phyloP scores from a whole-genome alignment of 2,113 vertebrate species.

The Rhipidura dahli region DNA sequence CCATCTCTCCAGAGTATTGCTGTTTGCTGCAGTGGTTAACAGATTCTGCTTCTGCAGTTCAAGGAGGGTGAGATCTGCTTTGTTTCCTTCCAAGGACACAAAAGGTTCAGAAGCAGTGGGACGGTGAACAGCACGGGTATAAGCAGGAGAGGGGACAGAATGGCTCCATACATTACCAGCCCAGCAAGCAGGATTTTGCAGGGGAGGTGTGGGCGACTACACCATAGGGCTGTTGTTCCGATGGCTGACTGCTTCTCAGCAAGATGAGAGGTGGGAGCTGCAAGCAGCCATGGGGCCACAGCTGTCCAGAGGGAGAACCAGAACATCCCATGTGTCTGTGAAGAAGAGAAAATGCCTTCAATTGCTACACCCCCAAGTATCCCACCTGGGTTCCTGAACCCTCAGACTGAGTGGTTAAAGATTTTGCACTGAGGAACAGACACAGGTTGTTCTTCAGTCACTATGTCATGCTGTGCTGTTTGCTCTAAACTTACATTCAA shows the following conservation, averaged over 20 bases:
- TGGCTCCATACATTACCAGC: not conserved
- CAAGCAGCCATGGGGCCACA: not conserved
- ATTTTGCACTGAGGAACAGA: not conserved
- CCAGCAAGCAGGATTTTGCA: not conserved
- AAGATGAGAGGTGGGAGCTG: not conserved
- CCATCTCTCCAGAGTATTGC: not conserved
- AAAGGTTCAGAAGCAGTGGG: not conserved
- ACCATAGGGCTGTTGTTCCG: not conserved
- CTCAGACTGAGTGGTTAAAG: not conserved
- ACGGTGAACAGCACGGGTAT: accelerated
- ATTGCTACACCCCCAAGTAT: accelerated
- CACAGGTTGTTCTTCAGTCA: not conserved
- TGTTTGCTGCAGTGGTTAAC: not conserved
- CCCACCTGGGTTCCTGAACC: not conserved
- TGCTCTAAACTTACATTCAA: conserved; percentile 19
- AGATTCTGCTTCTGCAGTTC: not conserved
- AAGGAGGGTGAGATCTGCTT: not conserved
- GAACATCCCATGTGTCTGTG: not conserved
- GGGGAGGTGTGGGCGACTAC: not conserved
- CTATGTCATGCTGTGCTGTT: not conserved
- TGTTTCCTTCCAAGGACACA: not conserved
- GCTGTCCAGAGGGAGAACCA: not conserved
- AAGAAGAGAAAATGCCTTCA: not conserved
- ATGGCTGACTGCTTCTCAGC: not conserved
- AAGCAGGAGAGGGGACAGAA: not conserved